Percentiles rank a stretch among this genome's conserved stretches.
These are phyloP conservation scores for Exocentrus adspersus DNA, from an alignment of 2,888 invertebrate species.

Conservation along the genomic window DNA sequence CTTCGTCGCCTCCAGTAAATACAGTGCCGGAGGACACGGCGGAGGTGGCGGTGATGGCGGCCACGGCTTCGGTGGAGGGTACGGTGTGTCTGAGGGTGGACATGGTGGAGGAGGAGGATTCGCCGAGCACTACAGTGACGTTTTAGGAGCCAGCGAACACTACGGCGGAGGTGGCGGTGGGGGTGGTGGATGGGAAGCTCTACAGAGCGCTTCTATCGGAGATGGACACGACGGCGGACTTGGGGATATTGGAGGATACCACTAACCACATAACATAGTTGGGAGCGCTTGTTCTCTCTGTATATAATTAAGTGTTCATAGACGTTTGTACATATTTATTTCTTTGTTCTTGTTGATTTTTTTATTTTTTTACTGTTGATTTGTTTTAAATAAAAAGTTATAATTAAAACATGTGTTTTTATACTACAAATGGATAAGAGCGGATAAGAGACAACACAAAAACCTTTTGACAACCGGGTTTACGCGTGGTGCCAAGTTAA, in stretches of 20 bases:
- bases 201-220: slow-evolving; percentile 13
- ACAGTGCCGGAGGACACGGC: slow-evolving; percentile 46
- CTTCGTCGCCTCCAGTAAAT: slow-evolving; percentile 51
- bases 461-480: too few relatives aligned
- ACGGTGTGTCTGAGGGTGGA: slow-evolving; percentile 37
- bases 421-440: too few relatives aligned
- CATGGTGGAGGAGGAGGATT: slow-evolving; percentile 39
- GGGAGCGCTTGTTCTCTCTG: slow-evolving; percentile 1
- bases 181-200: slow-evolving; percentile 6
- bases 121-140: slow-evolving; percentile 49
- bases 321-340: slow-evolving; percentile 26
- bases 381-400: slow-evolving; percentile 1
- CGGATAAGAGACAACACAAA: too few relatives aligned
- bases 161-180: slow-evolving; percentile 29
- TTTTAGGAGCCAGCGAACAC: slow-evolving; percentile 45
- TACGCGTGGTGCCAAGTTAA: too few relatives aligned
- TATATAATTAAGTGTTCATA: slow-evolving; percentile 8
- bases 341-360: slow-evolving; percentile 13
- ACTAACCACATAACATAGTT: slow-evolving; percentile 18
- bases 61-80: slow-evolving; percentile 25
- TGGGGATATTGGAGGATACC: slow-evolving; percentile 27
- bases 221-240: slow-evolving; percentile 27
- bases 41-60: slow-evolving; percentile 40
- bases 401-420: too few relatives aligned
- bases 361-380: slow-evolving; percentile 14